Conservation (phyloP, 2,113 vertebrate species). For the Marmota monax region DNA sequence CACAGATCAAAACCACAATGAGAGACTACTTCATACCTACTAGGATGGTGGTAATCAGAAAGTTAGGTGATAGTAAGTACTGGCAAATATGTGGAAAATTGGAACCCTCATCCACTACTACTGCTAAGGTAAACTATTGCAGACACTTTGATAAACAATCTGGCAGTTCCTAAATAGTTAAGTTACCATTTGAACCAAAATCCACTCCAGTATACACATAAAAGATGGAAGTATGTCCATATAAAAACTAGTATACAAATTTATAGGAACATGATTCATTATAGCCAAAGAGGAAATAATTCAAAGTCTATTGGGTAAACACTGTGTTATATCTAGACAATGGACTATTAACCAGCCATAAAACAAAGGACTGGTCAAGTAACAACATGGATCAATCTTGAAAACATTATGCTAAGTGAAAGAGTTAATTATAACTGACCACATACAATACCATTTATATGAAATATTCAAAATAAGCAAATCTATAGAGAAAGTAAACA, state of each 20-base stretch:
- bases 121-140: not conserved
- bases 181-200: not conserved
- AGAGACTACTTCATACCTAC: not conserved
- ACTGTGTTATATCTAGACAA: not conserved
- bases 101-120: not conserved
- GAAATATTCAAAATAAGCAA: not conserved
- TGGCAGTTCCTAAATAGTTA: not conserved
- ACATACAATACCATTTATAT: not conserved
- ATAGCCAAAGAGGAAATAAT: not conserved
- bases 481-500: not conserved
- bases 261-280: not conserved
- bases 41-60: not conserved
- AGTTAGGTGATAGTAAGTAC: not conserved
- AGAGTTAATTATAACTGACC: not conserved
- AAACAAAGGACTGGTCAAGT: not conserved
- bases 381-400: not conserved
- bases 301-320: not conserved
- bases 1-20: not conserved
- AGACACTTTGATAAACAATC: not conserved
- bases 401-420: not conserved
- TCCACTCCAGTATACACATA: not conserved
- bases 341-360: not conserved
- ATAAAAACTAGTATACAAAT: not conserved
- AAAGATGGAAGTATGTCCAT: not conserved
- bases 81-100: not conserved